Evolutionary conservation across 2,888 invertebrate genomes (phyloP).

Genomic region (Thalpophila matura): DNA sequence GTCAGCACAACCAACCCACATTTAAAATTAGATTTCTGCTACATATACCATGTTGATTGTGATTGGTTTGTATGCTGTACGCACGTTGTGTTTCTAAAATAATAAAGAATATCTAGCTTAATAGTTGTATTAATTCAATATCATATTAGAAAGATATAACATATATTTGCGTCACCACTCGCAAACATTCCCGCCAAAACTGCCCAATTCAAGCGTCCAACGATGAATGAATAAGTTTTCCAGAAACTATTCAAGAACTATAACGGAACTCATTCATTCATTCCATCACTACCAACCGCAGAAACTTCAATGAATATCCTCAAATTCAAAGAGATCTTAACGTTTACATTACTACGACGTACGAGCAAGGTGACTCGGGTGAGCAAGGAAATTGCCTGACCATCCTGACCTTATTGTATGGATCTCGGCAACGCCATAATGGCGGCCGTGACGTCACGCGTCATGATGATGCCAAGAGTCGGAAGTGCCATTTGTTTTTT

Average conservation of each 20-base stretch:
- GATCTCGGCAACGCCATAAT: constrained; percentile 52
- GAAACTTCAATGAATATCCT: constrained; percentile 37
- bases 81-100: too few relatives aligned
- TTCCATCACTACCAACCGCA: constrained; percentile 1
- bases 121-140: too few relatives aligned
- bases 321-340: constrained; percentile 47
- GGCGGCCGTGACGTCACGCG: constrained; percentile 48
- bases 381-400: constrained; percentile 52
- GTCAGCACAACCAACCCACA: too few relatives aligned
- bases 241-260: constrained; percentile 10
- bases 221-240: constrained; percentile 12
- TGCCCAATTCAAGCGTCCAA: constrained; percentile 1
- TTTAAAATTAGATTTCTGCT: too few relatives aligned
- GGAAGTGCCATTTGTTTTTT: constrained; percentile 47
- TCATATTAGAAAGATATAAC: too few relatives aligned
- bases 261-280: constrained; percentile 8
- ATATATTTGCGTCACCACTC: not conserved
- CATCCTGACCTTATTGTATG: constrained; percentile 49
- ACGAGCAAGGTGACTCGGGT: constrained; percentile 16
- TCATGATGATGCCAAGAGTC: constrained; percentile 9
- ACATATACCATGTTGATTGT: too few relatives aligned
- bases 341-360: not conserved
- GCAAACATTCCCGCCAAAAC: not conserved
- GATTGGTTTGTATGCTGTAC: too few relatives aligned
- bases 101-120: too few relatives aligned